Evolutionary conservation across 1,140 invertebrate species (phyloP).

Genomic region (Zaprionus vittiger): DNA sequence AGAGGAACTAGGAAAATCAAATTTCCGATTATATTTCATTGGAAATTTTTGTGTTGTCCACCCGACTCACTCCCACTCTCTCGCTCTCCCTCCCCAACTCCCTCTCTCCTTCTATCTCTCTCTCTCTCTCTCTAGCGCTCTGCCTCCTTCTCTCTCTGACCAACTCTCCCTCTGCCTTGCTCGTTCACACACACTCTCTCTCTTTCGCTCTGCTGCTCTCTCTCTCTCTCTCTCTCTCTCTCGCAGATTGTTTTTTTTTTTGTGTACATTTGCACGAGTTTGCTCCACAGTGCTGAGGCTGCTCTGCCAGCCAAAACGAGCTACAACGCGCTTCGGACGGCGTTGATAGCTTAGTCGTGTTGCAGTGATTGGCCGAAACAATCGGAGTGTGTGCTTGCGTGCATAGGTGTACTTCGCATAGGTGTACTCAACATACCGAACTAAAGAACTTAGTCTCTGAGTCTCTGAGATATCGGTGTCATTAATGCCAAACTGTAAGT

Average conservation of each 20-base stretch:
- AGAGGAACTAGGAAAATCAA: constrained; percentile 4
- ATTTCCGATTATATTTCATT: constrained; percentile 7
- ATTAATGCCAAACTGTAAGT: not conserved
- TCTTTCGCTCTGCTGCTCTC: not conserved
- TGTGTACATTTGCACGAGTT: constrained; percentile 5
- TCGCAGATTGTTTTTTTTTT: not conserved
- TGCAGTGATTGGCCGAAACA: constrained; percentile 36
- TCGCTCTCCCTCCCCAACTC: not conserved
- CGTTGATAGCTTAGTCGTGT: constrained; percentile 35
- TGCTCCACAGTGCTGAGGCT: constrained; percentile 39
- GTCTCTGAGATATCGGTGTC: not conserved
- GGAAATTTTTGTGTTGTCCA: constrained; percentile 12
- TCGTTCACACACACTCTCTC: not conserved
- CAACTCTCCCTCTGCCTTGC: too few relatives aligned
- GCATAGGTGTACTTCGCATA: constrained; percentile 2
- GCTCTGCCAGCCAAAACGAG: constrained; percentile 6
- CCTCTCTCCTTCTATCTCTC: not conserved
- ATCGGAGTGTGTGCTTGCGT: not conserved
- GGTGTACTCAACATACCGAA: not conserved
- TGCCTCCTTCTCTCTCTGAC: not conserved
- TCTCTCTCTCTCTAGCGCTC: not conserved
- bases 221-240: not conserved
- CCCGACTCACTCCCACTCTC: not conserved
- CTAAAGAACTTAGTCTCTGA: not conserved
- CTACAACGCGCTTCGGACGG: constrained; percentile 21